Base-by-base conservation (phyloP, 1,140 invertebrate genomes). In the Parasteatoda tepidariorum region DNA sequence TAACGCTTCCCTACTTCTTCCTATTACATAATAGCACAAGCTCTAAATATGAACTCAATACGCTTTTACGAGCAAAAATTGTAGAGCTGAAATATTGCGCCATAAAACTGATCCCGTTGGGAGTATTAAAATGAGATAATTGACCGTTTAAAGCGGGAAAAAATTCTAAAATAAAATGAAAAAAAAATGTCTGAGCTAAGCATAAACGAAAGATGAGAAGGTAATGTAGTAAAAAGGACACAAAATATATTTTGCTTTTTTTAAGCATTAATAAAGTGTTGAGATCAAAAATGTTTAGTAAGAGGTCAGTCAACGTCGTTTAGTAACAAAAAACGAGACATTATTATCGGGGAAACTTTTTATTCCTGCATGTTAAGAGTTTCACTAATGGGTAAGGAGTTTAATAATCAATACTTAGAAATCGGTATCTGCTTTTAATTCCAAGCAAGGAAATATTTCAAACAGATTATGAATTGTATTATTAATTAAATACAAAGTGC, bases 71-170 rank as follows among this genome's bases (percentile, higher is more conserved):
- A 24, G 66, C 41, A 61, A 31, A 62, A 48, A 76, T 48, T 61
- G 33, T 48, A 38, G 54, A 48, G 48, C 64, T 79, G 76, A 79
- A 68, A 68, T 79, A 79, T 79, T 34, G 76, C 62, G 41, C 66
- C 64, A 68, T 79, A 79, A 79, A 79, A 68, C 64, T 34, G 62
- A 22, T 64, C 11, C 64, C 64, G 15, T 3, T 57, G 76, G 76
- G 64, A 68, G 68, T 79, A 79, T 79, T 79, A 79, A 68, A 79
- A 79, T 68, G 76, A 68, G 76, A 79, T 79, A 79, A 79, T 79
- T 79, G 76, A 79, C 62, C 64, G 76, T 68, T 79, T 79, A 68
- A 79, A 79, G 62, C 62, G 38, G 61, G 33, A 57, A 57, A 79
- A 79, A 64, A 79, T 59, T 28, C 55, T 55, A 61, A 48, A 13